A percentile compares a stretch with the other conserved stretches of the same genome.
Evolutionary conservation across 2,888 invertebrate species (phyloP).

Genomic region (Acheta domesticus): DNA sequence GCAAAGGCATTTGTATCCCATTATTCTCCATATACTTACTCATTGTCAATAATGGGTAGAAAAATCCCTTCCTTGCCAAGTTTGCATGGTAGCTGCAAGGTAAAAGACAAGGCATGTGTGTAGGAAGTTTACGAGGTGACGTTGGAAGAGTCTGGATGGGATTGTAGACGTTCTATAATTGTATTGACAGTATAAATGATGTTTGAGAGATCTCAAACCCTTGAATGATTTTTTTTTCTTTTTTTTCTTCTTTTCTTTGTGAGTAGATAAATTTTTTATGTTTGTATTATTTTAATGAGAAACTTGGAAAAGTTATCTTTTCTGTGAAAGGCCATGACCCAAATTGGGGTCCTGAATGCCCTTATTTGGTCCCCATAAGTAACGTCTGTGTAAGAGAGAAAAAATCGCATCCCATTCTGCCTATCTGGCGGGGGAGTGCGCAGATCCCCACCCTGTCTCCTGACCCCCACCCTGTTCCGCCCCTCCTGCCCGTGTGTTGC

Average conservation of each 20-base stretch:
- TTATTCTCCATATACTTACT: neutral
- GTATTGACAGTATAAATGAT: slow-evolving; percentile 5
- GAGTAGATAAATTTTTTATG: neutral
- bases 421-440: neutral
- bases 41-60: neutral
- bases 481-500: slow-evolving; percentile 18
- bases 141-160: slow-evolving; percentile 1
- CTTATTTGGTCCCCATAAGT: neutral
- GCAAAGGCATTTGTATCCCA: slow-evolving; percentile 1
- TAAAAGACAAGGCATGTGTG: slow-evolving; percentile 18
- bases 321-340: neutral
- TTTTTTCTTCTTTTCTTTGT: no score
- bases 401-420: slow-evolving; percentile 11
- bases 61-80: slow-evolving; percentile 1
- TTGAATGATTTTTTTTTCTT: neutral
- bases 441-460: slow-evolving; percentile 6
- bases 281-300: neutral
- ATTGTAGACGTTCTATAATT: neutral
- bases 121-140: neutral
- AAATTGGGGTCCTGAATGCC: neutral
- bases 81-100: slow-evolving; percentile 18
- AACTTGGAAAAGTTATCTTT: neutral
- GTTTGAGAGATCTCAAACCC: neutral
- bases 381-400: neutral
- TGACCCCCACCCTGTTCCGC: neutral